phyloP scores from a whole-genome alignment of 2,797 vertebrate genomes.

The Leptatherina wallacei region DNA sequence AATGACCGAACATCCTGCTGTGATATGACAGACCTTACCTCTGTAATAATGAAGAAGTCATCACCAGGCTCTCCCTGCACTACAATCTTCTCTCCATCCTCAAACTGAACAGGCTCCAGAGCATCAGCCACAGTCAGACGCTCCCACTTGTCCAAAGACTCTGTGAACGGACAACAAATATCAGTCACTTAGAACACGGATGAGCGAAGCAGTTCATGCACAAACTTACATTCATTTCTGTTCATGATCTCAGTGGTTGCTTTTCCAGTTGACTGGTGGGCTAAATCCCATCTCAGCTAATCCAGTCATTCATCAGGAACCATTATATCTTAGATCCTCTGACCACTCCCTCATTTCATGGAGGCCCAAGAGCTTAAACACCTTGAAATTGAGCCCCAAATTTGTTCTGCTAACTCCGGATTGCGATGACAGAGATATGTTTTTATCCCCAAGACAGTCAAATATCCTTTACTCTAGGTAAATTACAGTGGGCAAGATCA shows the following conservation, averaged over 20 bases:
- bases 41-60: conserved; percentile 96
- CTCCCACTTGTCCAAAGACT: conserved; percentile 98
- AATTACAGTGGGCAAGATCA: neutral
- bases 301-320: conserved; percentile 65
- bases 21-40: conserved; percentile 47
- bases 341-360: conserved; percentile 28
- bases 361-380: conserved; percentile 38
- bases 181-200: conserved; percentile 8
- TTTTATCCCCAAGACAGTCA: conserved; percentile 1
- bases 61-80: conserved; percentile 97
- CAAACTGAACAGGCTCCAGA: conserved; percentile 95
- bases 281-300: conserved; percentile 54
- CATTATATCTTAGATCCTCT: conserved; percentile 37
- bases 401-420: conserved; percentile 15
- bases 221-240: neutral
- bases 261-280: conserved; percentile 31
- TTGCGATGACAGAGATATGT: conserved; percentile 38
- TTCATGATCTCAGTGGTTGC: conserved; percentile 10
- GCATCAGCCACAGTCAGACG: conserved; percentile 96
- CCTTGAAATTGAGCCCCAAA: conserved; percentile 39
- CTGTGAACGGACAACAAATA: conserved; percentile 70
- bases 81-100: conserved; percentile 98
- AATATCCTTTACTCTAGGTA: neutral
- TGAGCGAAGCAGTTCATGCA: neutral
- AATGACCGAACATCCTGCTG: conserved; percentile 2